Base-by-base conservation (phyloP, 2,797 vertebrate genomes). In the Microchirus variegatus region DNA sequence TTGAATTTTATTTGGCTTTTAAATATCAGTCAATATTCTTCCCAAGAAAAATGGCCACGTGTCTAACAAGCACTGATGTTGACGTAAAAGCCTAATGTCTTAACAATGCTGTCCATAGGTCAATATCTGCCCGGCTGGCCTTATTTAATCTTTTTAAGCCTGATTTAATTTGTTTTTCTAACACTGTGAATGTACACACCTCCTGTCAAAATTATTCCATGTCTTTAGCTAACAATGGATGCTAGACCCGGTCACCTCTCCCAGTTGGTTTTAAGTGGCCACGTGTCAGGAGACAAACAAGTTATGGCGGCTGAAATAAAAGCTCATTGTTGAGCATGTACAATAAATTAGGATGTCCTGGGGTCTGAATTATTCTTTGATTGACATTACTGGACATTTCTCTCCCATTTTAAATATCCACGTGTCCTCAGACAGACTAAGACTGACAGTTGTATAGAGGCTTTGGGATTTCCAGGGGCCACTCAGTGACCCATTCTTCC, bases 231-330 rank as follows among this genome's bases (percentile, higher is more conserved):
- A 66, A 85, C 82, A 85, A 74, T 83, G 38, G 37, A 67, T 75
- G 59, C 38, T 73, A 80, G 44, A 75, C 59, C 64, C 52, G 57
- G 62, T 53, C 71, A 67, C 78, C 64, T 86, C 54, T 64, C 40
- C 9, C 60, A 80, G 85, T 88, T 63, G 70, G 72, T 57, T 90
- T 89, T 89, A 89, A 90, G 78, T 91, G 78, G 83, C 73, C 83
- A 87, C 68, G 72, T 90, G 87, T 86, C 81, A 57, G 17, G 51
- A 70, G 70, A 84, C 81, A 81, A 87, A 90, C 75, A 65, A 43
- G 43, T 57, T 62, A 59, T 67, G 86, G 84, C 83, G 79, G 77
- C 78, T 51, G 61, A 81, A 74, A 84, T 85, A 86, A 90, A 88
- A 85, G 84, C 63, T 77, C 41, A 83, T 86, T 86, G 81, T 87